phyloP scores from a whole-genome alignment of 2,113 vertebrate genomes.

The Pelodiscus sinensis region DNA sequence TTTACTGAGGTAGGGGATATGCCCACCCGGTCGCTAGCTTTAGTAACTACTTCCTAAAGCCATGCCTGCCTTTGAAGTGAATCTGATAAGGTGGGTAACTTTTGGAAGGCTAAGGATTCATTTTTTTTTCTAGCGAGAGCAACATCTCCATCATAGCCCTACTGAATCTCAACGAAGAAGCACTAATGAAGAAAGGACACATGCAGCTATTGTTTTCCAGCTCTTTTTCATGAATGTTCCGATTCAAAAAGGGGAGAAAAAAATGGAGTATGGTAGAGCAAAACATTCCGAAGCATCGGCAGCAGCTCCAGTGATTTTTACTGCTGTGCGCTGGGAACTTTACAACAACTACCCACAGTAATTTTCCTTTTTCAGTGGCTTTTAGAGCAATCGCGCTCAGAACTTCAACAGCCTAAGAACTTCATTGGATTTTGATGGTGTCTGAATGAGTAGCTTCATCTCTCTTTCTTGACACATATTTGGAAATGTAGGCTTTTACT shows the following conservation, averaged over 20 bases:
- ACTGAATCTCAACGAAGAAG: background rate
- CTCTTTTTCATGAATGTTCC: accelerated
- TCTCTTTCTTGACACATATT: background rate
- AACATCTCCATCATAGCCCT: accelerated
- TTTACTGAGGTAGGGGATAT: accelerated
- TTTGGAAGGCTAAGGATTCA: accelerated
- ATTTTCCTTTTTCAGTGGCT: background rate
- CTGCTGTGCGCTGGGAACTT: slow-evolving; percentile 21
- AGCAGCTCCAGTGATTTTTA: background rate
- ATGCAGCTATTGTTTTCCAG: accelerated
- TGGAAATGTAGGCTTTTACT: background rate
- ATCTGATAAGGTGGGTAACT: accelerated
- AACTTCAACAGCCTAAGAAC: background rate
- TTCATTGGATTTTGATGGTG: accelerated
- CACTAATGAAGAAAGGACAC: background rate
- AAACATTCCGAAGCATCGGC: background rate
- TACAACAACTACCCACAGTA: background rate
- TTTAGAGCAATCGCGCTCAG: background rate
- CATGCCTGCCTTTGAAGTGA: accelerated
- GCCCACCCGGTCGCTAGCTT: background rate
- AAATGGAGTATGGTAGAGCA: background rate
- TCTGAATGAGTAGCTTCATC: background rate
- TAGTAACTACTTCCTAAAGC: background rate
- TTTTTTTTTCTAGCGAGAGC: background rate
- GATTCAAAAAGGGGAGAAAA: background rate